Evolutionary conservation across 2,113 vertebrate species (phyloP), one percentile per base, ranked within the genome.

Genomic region (Hipposideros armiger): DNA sequence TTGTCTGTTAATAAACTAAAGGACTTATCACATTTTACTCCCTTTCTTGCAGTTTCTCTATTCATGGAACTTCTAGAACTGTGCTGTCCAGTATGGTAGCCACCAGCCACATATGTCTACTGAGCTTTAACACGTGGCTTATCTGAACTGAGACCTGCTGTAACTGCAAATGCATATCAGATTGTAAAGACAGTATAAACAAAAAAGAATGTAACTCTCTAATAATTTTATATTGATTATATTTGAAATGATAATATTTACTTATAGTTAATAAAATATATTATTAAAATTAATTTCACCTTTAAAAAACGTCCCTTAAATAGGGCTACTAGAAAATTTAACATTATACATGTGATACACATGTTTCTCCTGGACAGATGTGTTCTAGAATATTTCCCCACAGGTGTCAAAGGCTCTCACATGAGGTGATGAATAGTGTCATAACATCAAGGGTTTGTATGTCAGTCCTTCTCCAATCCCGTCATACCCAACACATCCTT

Each of bases 251-350:
- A 92, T 74, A 16, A 56, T 62, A 82, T 73, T 70, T 90, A 67
- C n/a, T 67, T 78, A 67, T 60, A 47, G 11, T 45, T 64, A 86
- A 54, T 54, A 90, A 78, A 90, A 67, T 50, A 42, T 36, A 67
- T 83, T 84, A 87, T 73, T 83, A 66, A 85, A 88, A 90, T 80
- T n/a, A 95, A 82, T 47, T 92, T 74, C 30, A 87, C 16, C 30
- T 91, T 87, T 66, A 69, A 45, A 60, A 40, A 40, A 45, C 2
- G 10, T 78, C 11, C 45, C 17, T 81, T 84, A 84, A 95, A 69
- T 60, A n/a, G 77, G 54, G 32, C 50, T 78, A 91, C 4, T 67
- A 60, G 56, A 83, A 90, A 92, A 60, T 32, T 67, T 69, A 62
- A 84, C 5, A 62, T 80, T 87, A 62, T 0, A 58, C 0, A 54